Evolutionary conservation across 2,113 vertebrate species (phyloP), one percentile per base, ranked within the genome.

Genomic region (Egretta garzetta): DNA sequence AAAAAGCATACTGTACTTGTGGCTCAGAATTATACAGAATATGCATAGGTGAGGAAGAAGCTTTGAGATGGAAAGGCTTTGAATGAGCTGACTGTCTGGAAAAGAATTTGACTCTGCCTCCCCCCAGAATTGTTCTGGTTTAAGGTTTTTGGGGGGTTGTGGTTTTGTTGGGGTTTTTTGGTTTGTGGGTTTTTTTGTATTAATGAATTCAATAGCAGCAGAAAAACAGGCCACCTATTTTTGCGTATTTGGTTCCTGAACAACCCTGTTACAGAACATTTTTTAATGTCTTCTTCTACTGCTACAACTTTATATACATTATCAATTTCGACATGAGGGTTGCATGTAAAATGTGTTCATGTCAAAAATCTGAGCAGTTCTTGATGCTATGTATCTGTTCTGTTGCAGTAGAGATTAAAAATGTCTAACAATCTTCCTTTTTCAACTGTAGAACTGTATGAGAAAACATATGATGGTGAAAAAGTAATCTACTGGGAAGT

Each of bases 401-500:
- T 95, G 16, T 80, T 92, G 64, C 43, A 56, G 33, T 39, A 52
- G 64, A 84, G 92, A 81, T 77, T 49, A 76, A 88, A 94, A 86
- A 55, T 76, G 27, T 4, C 41, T 91, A 71, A 93, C 47, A 64
- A 5, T 70, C 24, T 67, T 91, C 58, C 39, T 92, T 63, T 74
- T 72, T 83, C n/a, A 91, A 91, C 60, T 37, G 1, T 53, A 99
- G 98, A 98, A 50, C 91, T 98, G 28, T 93, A 97, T 75, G 98
- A 99, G 95, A 90, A 98, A 62, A 98, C 98, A 47, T 98, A 96
- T 4, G 79, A 94, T 37, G 98, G 98, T 81, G 95, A 98, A 94
- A 97, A 77, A 4, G 97, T 98, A 9, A 98, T 99, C 86, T 99
- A 99, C 98, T 99, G 99, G 99, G 98, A 99, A 95, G 99, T 99